phyloP scores from a whole-genome alignment of 2,888 invertebrate genomes.

The Rhaphigaster nebulosa region DNA sequence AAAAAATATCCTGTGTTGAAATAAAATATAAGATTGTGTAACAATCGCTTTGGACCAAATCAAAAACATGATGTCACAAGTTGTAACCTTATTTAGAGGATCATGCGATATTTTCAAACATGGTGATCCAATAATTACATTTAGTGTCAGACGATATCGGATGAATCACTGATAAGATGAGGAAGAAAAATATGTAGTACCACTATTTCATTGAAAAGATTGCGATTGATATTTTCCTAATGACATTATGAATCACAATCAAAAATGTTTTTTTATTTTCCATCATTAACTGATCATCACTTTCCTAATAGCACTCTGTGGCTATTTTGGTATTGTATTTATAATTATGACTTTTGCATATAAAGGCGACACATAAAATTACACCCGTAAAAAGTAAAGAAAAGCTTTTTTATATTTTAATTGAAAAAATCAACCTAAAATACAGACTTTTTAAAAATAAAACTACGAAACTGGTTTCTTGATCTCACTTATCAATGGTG shows the following conservation, averaged over 20 bases:
- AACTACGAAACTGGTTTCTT: too few relatives aligned
- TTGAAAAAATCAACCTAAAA: too few relatives aligned
- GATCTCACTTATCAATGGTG: too few relatives aligned
- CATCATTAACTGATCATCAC: background rate
- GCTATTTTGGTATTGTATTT: too few relatives aligned
- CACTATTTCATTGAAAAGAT: constrained; percentile 18
- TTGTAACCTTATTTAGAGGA: constrained; percentile 18
- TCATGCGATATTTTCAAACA: constrained; percentile 17
- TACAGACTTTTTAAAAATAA: too few relatives aligned
- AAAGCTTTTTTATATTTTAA: too few relatives aligned
- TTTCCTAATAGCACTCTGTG: too few relatives aligned
- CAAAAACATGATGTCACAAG: background rate
- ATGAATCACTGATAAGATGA: constrained; percentile 39
- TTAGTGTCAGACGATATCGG: constrained; percentile 36
- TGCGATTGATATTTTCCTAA: background rate
- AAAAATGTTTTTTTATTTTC: background rate
- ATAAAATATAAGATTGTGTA: background rate
- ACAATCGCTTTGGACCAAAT: background rate
- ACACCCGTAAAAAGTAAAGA: too few relatives aligned
- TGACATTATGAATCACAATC: background rate
- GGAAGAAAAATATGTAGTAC: background rate
- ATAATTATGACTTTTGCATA: too few relatives aligned
- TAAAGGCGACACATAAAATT: too few relatives aligned
- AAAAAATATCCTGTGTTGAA: background rate
- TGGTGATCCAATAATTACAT: background rate